Evolutionary conservation across 2,797 vertebrate genomes (phyloP).

Genomic region (Tolypeutes matacus): DNA sequence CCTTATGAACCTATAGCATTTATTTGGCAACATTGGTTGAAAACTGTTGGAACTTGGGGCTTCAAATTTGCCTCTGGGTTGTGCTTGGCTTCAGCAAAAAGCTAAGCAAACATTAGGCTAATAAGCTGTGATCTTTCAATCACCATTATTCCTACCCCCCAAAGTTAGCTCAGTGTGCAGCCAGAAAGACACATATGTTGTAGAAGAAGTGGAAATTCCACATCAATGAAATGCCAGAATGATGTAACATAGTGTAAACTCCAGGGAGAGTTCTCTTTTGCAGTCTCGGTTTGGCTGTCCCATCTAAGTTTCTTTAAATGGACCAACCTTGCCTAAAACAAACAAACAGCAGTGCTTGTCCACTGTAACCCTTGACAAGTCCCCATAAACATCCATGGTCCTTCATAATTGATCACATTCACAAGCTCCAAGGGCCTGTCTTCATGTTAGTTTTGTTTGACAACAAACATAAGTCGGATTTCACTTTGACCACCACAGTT

Average conservation of each 20-base stretch:
- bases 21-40: constrained; percentile 60
- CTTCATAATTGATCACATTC: background rate
- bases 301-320: background rate
- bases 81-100: constrained; percentile 71
- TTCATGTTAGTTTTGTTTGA: background rate
- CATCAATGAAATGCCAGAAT: constrained; percentile 56
- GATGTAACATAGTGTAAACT: constrained; percentile 30
- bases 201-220: constrained; percentile 65
- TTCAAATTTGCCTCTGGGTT: constrained; percentile 73
- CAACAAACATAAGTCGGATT: background rate
- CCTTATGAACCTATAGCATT: constrained; percentile 34
- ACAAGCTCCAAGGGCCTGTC: background rate
- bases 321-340: background rate
- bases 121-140: constrained; percentile 81
- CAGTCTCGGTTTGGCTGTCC: background rate
- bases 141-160: constrained; percentile 73
- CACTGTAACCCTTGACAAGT: background rate
- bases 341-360: background rate
- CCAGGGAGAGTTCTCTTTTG: background rate
- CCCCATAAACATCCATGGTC: background rate
- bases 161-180: constrained; percentile 70
- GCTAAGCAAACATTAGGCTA: constrained; percentile 78
- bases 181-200: constrained; percentile 64
- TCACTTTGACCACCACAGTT: background rate
- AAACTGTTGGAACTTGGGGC: constrained; percentile 68